Evolutionary conservation across 2,888 invertebrate species (phyloP).

Genomic region (Amiota minor): DNA sequence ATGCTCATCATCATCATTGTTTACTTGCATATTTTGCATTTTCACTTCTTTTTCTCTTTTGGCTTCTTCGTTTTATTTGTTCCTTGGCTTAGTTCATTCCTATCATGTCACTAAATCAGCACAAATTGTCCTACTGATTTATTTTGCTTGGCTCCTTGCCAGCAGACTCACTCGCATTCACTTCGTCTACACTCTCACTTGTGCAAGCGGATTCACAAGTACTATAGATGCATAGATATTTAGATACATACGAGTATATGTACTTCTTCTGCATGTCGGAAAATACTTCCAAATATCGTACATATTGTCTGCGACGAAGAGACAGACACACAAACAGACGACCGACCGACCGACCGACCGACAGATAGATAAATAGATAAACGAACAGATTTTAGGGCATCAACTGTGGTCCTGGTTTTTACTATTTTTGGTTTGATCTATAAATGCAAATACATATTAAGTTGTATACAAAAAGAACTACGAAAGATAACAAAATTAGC

Average conservation of each 20-base stretch:
- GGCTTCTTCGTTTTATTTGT: background rate
- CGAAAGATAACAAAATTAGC: too few relatives aligned
- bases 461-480: too few relatives aligned
- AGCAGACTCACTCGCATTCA: constrained; percentile 2
- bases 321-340: too few relatives aligned
- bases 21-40: too few relatives aligned
- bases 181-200: constrained; percentile 8
- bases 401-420: too few relatives aligned
- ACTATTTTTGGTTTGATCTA: too few relatives aligned
- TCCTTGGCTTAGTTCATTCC: constrained; percentile 13
- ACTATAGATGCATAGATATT: constrained; percentile 37
- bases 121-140: constrained; percentile 64
- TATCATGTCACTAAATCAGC: constrained; percentile 66
- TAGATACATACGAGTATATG: constrained; percentile 31
- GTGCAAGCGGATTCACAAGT: background rate
- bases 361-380: too few relatives aligned
- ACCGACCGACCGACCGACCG: too few relatives aligned
- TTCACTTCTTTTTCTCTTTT: background rate
- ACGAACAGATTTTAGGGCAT: too few relatives aligned
- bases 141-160: constrained; percentile 48
- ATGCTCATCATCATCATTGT: too few relatives aligned
- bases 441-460: too few relatives aligned
- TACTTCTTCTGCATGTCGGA: constrained; percentile 34
- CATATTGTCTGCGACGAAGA: too few relatives aligned
- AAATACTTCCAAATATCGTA: constrained; percentile 50